Conservation (phyloP, 1,140 invertebrate genomes). For the Zaprionus ghesquierei region DNA sequence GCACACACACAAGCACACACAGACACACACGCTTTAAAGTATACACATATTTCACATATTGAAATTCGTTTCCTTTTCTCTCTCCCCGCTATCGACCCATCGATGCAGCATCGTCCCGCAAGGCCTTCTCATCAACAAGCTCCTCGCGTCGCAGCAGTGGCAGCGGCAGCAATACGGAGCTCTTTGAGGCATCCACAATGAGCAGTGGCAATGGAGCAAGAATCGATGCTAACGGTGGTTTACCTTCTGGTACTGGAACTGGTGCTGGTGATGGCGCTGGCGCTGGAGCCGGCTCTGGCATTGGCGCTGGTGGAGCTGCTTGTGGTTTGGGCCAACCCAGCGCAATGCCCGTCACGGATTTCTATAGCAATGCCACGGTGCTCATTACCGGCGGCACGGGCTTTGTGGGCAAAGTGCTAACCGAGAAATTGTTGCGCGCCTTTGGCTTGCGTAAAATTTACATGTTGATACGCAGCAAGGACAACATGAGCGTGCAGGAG, state of each 20-base stretch:
- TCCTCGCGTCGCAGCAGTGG: slow-evolving; percentile 65
- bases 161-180: slow-evolving; percentile 28
- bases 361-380: slow-evolving; percentile 83
- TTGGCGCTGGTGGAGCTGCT: background rate
- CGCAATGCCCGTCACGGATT: slow-evolving; percentile 73
- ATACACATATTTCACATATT: slow-evolving; percentile 2
- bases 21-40: background rate
- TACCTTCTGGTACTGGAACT: too few species aligned
- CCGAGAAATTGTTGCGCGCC: slow-evolving; percentile 93
- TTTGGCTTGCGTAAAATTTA: slow-evolving; percentile 90
- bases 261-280: background rate
- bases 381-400: slow-evolving; percentile 89
- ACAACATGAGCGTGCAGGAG: slow-evolving; percentile 87
- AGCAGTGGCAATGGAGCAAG: slow-evolving; percentile 3
- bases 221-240: slow-evolving; percentile 9
- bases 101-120: slow-evolving; percentile 32
- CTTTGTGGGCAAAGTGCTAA: slow-evolving; percentile 93
- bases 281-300: background rate
- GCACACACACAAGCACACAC: too few species aligned
- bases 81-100: background rate
- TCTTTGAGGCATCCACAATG: slow-evolving; percentile 39
- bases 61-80: background rate
- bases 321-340: background rate
- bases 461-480: slow-evolving; percentile 91
- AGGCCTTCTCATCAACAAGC: slow-evolving; percentile 70